Evolutionary conservation across 2,797 vertebrate species (phyloP).

Genomic region (Myotis findleyi): DNA sequence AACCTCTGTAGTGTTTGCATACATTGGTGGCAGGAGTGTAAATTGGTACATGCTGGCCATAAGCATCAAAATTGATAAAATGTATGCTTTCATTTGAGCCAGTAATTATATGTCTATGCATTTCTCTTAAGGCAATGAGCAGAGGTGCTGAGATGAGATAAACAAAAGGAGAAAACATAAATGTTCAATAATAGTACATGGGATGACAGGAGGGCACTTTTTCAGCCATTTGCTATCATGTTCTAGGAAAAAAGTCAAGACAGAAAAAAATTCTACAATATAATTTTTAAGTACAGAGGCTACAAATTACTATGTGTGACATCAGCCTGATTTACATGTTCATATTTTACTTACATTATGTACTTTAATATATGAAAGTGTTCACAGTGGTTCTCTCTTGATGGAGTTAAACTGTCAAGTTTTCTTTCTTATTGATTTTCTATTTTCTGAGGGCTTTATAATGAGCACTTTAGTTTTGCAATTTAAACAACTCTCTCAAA

Average conservation of each 20-base stretch:
- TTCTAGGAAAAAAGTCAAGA: background rate
- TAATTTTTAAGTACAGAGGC: background rate
- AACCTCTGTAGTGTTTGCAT: background rate
- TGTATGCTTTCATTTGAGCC: background rate
- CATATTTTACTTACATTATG: background rate
- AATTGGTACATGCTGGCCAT: background rate
- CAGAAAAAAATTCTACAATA: background rate
- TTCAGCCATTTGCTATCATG: background rate
- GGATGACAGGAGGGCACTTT: background rate
- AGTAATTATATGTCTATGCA: background rate
- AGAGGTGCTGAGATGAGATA: background rate
- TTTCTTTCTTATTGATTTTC: background rate
- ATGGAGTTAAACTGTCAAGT: background rate
- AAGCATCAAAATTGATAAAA: background rate
- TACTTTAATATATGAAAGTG: background rate
- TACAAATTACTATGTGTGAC: background rate
- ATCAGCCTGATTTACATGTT: background rate
- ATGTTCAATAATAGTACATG: background rate
- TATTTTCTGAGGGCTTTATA: background rate
- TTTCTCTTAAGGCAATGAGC: conserved; percentile 1
- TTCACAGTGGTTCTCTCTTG: background rate
- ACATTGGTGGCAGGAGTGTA: background rate
- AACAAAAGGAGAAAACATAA: background rate
- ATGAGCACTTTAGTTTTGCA: background rate
- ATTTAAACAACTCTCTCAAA: conserved; percentile 3